Evolutionary conservation across 92 coral and sea anemone genomes (phyloP).

Genomic region (Epizoanthus scotinus): DNA sequence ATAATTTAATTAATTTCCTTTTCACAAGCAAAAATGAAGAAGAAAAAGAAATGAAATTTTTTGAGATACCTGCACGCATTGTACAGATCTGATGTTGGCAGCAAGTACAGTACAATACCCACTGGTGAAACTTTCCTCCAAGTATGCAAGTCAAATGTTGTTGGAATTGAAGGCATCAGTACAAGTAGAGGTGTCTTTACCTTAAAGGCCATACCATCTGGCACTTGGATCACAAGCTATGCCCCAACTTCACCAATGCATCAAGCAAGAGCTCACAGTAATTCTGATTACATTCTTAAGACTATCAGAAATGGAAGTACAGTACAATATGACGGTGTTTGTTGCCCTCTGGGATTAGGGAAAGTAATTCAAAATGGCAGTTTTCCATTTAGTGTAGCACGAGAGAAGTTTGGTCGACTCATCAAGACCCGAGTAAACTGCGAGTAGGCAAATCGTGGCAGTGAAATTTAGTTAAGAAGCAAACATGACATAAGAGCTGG

Average conservation of each 20-base stretch:
- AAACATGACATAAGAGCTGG: conserved; percentile 35
- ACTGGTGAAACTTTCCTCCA: conserved; percentile 33
- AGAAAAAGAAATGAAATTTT: too few species aligned
- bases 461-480: conserved; percentile 48
- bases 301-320: conserved; percentile 12
- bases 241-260: conserved; percentile 9
- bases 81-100: too few species aligned
- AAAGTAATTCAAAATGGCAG: conserved; percentile 44
- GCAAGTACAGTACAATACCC: conserved; percentile 6
- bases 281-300: conserved; percentile 43
- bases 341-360: conserved; percentile 46
- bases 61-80: too few species aligned
- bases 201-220: conserved; percentile 18
- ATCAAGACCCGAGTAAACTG: conserved; percentile 28
- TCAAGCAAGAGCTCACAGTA: neutral
- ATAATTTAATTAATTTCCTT: too few species aligned
- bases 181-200: conserved; percentile 17
- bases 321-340: conserved; percentile 35
- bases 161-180: conserved; percentile 31
- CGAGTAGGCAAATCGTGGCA: conserved; percentile 24
- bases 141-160: conserved; percentile 11
- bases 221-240: conserved; percentile 38
- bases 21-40: too few species aligned
- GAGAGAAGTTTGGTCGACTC: conserved; percentile 28
- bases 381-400: conserved; percentile 39